Conservation (phyloP, 2,113 vertebrate genomes). For the Dascyllus trimaculatus region DNA sequence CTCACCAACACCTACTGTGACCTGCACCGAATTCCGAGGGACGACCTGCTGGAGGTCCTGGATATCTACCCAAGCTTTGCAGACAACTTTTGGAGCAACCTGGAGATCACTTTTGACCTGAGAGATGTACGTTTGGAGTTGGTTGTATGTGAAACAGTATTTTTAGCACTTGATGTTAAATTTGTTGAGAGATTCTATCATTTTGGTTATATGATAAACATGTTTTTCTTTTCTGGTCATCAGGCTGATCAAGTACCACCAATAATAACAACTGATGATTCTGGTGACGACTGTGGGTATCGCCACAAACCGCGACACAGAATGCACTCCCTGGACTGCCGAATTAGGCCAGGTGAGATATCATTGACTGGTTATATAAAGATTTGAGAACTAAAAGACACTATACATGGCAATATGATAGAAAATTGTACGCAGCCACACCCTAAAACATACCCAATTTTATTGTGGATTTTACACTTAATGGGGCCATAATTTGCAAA, state of each 20-base stretch:
- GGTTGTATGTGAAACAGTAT: background rate
- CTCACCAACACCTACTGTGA: constrained; percentile 95
- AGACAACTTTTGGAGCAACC: constrained; percentile 95
- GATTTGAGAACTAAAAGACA: too few relatives aligned
- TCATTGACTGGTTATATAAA: too few relatives aligned
- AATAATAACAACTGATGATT: constrained; percentile 86
- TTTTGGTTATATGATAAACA: background rate
- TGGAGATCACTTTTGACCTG: constrained; percentile 96
- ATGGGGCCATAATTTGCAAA: too few relatives aligned
- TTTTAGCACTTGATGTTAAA: background rate
- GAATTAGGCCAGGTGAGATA: constrained; percentile 89
- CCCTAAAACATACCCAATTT: too few relatives aligned
- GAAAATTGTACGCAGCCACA: too few relatives aligned
- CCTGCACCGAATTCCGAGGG: constrained; percentile 93
- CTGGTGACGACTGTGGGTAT: constrained; percentile 81
- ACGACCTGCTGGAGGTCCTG: constrained; percentile 95
- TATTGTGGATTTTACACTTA: too few relatives aligned
- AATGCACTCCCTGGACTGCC: constrained; percentile 82
- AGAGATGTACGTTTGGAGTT: constrained; percentile 89
- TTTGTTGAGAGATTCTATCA: background rate
- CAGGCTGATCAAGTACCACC: constrained; percentile 89
- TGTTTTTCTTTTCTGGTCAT: background rate
- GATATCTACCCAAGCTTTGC: constrained; percentile 95
- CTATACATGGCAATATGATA: too few relatives aligned
- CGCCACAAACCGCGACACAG: constrained; percentile 75